Evolutionary conservation across 2,797 vertebrate species (phyloP).

Genomic region (Microtus agrestis): DNA sequence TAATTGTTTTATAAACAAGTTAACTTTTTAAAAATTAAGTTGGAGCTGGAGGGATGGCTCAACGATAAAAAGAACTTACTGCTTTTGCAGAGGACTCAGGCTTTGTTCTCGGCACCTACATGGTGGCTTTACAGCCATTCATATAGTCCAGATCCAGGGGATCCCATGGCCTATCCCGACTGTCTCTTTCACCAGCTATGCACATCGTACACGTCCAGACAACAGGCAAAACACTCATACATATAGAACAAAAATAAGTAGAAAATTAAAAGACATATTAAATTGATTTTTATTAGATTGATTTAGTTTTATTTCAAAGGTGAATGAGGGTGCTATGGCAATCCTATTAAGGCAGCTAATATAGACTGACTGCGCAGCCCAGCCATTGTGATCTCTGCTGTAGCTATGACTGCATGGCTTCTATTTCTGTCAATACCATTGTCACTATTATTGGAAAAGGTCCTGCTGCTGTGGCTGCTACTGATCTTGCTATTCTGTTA

Average conservation of each 20-base stretch:
- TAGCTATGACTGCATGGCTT: neutral
- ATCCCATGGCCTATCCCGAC: neutral
- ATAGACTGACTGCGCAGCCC: too few species aligned
- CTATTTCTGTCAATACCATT: neutral
- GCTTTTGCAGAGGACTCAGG: neutral
- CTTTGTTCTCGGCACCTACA: neutral
- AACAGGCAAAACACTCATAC: neutral
- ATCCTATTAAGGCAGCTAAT: neutral
- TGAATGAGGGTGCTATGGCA: neutral
- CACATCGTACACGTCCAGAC: too few species aligned
- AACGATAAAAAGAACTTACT: neutral
- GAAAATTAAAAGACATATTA: neutral
- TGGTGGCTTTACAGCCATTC: neutral
- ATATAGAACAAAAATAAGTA: neutral
- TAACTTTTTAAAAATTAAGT: neutral
- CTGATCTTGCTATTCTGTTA: neutral
- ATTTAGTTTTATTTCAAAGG: neutral
- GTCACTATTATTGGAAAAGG: neutral
- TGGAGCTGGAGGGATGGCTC: neutral
- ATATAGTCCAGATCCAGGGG: neutral
- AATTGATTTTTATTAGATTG: neutral
- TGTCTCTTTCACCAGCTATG: neutral
- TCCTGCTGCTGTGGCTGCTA: neutral
- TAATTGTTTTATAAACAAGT: neutral
- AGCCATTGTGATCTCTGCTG: too few species aligned